These are phyloP conservation scores for Hydrochoerus hydrochaeris DNA, from an alignment of 2,113 vertebrate genomes.

Conservation along the genomic window DNA sequence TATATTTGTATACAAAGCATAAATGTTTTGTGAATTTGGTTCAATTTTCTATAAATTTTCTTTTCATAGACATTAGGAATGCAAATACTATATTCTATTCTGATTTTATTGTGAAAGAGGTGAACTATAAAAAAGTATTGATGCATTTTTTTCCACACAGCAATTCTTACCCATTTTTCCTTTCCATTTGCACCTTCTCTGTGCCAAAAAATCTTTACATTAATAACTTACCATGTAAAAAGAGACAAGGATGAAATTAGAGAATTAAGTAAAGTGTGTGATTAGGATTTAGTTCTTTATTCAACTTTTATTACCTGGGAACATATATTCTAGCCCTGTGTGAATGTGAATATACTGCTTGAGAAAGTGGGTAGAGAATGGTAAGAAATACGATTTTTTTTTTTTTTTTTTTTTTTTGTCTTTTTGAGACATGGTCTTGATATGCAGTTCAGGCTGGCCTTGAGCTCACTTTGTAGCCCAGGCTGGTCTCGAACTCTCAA, in stretches of 20 bases:
- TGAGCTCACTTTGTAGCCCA: no score
- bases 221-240: constrained; percentile 29
- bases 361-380: not conserved
- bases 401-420: no score
- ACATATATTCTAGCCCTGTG: not conserved
- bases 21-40: constrained; percentile 42
- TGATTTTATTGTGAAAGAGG: constrained; percentile 25
- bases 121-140: constrained; percentile 28
- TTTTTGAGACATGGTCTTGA: no score
- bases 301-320: not conserved
- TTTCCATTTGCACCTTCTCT: not conserved
- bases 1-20: not conserved
- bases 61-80: not conserved
- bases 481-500: no score
- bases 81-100: not conserved
- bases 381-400: constrained; percentile 37
- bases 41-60: not conserved
- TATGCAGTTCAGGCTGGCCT: no score
- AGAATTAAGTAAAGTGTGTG: not conserved
- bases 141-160: not conserved
- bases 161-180: not conserved
- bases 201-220: not conserved
- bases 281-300: constrained; percentile 38
- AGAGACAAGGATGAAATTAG: not conserved
- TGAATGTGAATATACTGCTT: not conserved